phyloP scores from a whole-genome alignment of 2,797 vertebrate species.

The Sylvilagus floridanus region DNA sequence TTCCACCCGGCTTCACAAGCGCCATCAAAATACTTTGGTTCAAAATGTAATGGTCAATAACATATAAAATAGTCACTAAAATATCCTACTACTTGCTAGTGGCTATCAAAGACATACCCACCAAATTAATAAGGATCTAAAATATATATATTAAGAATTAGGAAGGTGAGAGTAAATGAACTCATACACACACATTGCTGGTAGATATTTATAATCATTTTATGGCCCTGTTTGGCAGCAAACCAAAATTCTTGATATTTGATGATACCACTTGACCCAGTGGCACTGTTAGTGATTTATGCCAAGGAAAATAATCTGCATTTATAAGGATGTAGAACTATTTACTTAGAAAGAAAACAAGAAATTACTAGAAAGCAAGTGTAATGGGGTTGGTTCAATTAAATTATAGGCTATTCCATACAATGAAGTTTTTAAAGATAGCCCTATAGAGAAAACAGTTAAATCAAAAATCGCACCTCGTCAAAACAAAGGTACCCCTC shows the following conservation, averaged over 20 bases:
- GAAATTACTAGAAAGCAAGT: not conserved
- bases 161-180: not conserved
- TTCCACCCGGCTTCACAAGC: constrained; percentile 44
- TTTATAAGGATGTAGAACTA: not conserved
- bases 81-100: not conserved
- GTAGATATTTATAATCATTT: not conserved
- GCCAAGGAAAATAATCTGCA: not conserved
- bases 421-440: constrained; percentile 19
- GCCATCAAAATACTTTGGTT: not conserved
- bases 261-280: not conserved
- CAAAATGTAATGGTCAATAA: constrained; percentile 34
- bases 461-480: constrained; percentile 23
- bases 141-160: not conserved
- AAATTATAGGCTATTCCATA: not conserved
- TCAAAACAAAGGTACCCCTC: constrained; percentile 37
- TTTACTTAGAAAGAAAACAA: not conserved
- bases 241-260: not conserved
- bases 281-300: not conserved
- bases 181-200: not conserved
- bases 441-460: not conserved
- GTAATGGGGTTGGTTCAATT: not conserved
- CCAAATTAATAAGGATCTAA: not conserved
- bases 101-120: not conserved
- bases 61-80: constrained; percentile 25
- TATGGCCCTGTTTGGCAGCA: not conserved